Conservation (phyloP, 2,113 vertebrate species). For the Gasterosteus aculeatus region DNA sequence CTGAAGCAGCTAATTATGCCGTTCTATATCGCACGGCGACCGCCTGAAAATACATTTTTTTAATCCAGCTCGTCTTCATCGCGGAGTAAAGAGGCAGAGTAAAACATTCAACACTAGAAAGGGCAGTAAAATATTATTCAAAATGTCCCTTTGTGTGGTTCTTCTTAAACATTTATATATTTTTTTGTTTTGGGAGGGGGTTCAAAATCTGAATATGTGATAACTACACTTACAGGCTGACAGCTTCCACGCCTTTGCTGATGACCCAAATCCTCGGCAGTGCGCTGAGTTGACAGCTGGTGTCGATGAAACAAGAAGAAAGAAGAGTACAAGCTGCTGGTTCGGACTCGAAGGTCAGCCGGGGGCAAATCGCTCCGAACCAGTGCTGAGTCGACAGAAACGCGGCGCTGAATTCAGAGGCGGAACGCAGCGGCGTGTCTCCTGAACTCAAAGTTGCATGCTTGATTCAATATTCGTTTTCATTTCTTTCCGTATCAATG, state of each 20-base stretch:
- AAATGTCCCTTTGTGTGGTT: constrained; percentile 8
- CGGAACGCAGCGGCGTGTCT: background rate
- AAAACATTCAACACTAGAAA: background rate
- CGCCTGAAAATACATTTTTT: background rate
- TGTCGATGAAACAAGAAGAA: constrained; percentile 10
- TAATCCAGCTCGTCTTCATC: background rate
- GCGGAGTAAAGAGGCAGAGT: background rate
- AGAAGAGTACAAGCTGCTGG: background rate
- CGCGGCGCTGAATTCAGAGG: background rate
- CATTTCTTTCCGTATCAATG: background rate
- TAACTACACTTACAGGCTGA: constrained; percentile 15
- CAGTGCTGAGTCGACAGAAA: constrained; percentile 8
- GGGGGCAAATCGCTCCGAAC: constrained; percentile 12
- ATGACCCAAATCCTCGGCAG: constrained; percentile 11
- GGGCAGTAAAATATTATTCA: background rate
- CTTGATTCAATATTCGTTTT: constrained; percentile 4
- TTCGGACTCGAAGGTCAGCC: constrained; percentile 22
- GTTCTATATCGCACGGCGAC: background rate
- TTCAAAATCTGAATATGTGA: background rate
- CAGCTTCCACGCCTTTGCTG: background rate
- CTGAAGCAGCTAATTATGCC: constrained; percentile 17
- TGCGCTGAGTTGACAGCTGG: background rate
- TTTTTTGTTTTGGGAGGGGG: background rate
- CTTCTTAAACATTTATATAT: background rate
- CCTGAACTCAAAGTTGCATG: constrained; percentile 17